These are phyloP conservation scores for Tortricodes alternella DNA, from an alignment of 2,888 invertebrate species.

Conservation along the genomic window DNA sequence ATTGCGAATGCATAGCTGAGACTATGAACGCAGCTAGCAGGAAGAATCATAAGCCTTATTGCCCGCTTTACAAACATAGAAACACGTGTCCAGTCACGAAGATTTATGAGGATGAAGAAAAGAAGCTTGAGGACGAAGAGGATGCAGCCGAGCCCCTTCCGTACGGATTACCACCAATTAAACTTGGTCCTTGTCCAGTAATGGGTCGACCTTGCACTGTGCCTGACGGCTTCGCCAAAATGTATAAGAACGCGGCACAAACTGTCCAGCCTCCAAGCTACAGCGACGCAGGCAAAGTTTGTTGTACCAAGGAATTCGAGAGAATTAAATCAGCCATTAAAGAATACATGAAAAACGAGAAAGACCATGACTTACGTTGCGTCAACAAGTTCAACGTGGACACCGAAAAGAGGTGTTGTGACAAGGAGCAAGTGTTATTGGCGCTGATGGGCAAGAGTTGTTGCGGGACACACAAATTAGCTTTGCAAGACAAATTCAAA, in stretches of 20 bases:
- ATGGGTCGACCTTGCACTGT: slow-evolving; percentile 70
- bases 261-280: slow-evolving; percentile 64
- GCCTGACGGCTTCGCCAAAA: slow-evolving; percentile 73
- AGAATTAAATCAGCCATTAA: slow-evolving; percentile 71
- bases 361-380: slow-evolving; percentile 67
- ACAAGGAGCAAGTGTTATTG: slow-evolving; percentile 64
- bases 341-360: slow-evolving; percentile 67
- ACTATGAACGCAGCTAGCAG: slow-evolving; percentile 51
- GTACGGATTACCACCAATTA: slow-evolving; percentile 71
- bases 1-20: slow-evolving; percentile 67
- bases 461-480: slow-evolving; percentile 70
- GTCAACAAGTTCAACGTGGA: slow-evolving; percentile 68
- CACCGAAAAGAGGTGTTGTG: slow-evolving; percentile 72
- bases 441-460: slow-evolving; percentile 65
- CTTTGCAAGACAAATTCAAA: slow-evolving; percentile 64
- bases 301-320: slow-evolving; percentile 74
- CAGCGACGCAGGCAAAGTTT: slow-evolving; percentile 70
- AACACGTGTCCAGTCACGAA: slow-evolving; percentile 62
- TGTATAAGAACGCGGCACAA: slow-evolving; percentile 66
- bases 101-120: slow-evolving; percentile 59
- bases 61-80: slow-evolving; percentile 70
- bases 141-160: slow-evolving; percentile 67
- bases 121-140: slow-evolving; percentile 62
- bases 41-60: slow-evolving; percentile 66
- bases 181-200: slow-evolving; percentile 74